Evolutionary conservation across 2,797 vertebrate genomes (phyloP).

Genomic region (Bryconaethiops microstoma): DNA sequence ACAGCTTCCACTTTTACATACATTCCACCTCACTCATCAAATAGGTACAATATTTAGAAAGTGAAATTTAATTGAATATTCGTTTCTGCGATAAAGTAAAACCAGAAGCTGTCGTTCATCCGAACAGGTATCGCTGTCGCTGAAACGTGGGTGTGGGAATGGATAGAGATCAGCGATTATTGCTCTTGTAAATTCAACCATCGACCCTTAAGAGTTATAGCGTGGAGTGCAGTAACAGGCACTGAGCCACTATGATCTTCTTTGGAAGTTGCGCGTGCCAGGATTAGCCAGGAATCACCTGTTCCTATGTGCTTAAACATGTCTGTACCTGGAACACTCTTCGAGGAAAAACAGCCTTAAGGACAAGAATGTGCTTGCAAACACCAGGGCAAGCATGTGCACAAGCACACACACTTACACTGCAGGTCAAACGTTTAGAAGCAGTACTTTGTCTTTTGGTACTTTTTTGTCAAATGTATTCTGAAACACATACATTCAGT

Average conservation of each 20-base stretch:
- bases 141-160: not conserved
- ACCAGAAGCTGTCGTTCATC: not conserved
- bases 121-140: too few relatives aligned
- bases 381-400: not conserved
- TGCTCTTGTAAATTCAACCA: not conserved
- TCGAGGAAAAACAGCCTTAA: not conserved
- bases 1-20: not conserved
- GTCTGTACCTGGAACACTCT: slow-evolving; percentile 5
- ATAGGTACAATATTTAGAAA: not conserved
- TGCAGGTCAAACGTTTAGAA: not conserved
- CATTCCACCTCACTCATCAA: not conserved
- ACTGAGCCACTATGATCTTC: not conserved
- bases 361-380: not conserved
- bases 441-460: not conserved
- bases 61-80: not conserved
- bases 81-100: too few relatives aligned
- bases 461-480: too few relatives aligned
- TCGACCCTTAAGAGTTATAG: not conserved
- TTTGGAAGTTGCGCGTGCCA: not conserved
- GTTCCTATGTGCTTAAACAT: slow-evolving; percentile 18
- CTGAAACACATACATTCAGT: too few relatives aligned
- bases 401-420: not conserved
- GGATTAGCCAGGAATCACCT: slow-evolving; percentile 16
- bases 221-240: not conserved
- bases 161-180: not conserved